Evolutionary conservation across 2,113 vertebrate genomes (phyloP).

Genomic region (Accipiter virgatus): DNA sequence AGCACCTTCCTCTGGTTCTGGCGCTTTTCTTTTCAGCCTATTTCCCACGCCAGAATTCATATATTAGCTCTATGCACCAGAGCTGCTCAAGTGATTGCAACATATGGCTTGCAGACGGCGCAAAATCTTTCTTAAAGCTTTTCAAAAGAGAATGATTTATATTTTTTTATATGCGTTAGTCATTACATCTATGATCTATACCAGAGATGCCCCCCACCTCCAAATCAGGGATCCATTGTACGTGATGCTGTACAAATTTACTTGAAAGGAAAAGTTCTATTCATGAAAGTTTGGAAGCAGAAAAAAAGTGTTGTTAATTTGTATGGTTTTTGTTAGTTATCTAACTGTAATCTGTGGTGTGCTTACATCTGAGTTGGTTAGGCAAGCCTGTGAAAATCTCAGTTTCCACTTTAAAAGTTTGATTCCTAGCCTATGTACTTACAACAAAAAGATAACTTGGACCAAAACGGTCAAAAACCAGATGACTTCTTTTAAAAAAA

Average conservation of each 20-base stretch:
- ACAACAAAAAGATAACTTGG: neutral
- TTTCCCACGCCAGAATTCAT: neutral
- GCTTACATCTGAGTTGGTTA: neutral
- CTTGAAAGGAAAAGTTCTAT: neutral
- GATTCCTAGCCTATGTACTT: accelerated
- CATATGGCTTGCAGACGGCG: neutral
- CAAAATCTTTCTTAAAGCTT: neutral
- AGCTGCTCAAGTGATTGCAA: neutral
- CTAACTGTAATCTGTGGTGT: neutral
- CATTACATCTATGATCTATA: neutral
- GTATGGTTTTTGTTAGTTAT: neutral
- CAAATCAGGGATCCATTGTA: neutral
- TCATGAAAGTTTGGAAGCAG: neutral
- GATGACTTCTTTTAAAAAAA: neutral
- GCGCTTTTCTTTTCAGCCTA: neutral
- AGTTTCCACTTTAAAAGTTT: neutral
- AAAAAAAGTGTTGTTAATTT: neutral
- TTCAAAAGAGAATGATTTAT: neutral
- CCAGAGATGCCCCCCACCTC: neutral
- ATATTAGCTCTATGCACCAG: neutral
- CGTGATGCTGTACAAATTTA: neutral
- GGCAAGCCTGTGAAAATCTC: neutral
- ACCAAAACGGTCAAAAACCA: neutral
- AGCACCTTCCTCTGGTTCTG: neutral
- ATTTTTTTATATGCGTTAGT: neutral